Evolutionary conservation across 2,113 vertebrate genomes (phyloP).

Genomic region (Ammodytes dubius): DNA sequence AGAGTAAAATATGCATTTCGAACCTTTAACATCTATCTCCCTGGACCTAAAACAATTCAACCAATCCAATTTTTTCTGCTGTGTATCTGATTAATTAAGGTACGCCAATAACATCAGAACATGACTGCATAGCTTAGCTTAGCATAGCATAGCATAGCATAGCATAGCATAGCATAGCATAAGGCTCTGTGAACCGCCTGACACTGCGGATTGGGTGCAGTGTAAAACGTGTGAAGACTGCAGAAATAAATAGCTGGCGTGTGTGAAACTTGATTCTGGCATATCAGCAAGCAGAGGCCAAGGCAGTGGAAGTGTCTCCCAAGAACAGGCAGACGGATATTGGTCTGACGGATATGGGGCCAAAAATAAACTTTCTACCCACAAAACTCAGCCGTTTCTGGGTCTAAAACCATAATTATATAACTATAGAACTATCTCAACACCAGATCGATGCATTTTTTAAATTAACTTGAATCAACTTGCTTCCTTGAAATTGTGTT

Average conservation of each 20-base stretch:
- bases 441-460: not conserved
- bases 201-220: constrained; percentile 13
- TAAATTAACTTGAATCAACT: not conserved
- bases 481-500: not conserved
- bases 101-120: not conserved
- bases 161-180: too few relatives aligned
- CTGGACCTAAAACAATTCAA: not conserved
- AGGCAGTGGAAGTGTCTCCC: constrained; percentile 1
- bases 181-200: not conserved
- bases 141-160: too few relatives aligned
- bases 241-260: constrained; percentile 21
- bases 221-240: not conserved
- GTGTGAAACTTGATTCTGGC: constrained; percentile 57
- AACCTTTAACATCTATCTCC: not conserved
- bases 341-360: too few relatives aligned
- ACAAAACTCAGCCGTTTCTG: constrained; percentile 1
- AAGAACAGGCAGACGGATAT: not conserved
- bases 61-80: not conserved
- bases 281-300: constrained; percentile 42
- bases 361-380: not conserved
- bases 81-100: not conserved
- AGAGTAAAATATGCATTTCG: not conserved
- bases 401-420: not conserved
- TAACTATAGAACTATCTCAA: not conserved
- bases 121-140: not conserved